Conservation (phyloP, 2,113 vertebrate genomes). For the Tor tambroides region DNA sequence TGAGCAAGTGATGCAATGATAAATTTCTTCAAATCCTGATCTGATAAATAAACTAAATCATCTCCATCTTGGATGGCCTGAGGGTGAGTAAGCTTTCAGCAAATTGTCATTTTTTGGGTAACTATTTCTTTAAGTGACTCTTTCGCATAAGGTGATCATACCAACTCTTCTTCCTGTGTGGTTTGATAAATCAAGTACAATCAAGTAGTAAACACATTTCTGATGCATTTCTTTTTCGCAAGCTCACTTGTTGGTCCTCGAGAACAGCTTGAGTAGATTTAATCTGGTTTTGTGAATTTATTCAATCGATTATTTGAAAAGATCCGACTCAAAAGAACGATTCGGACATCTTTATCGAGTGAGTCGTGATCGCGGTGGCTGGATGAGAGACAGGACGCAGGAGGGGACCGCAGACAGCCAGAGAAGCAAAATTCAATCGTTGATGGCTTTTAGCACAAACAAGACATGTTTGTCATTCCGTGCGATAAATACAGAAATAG, state of each 20-base stretch:
- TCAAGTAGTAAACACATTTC: not conserved
- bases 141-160: not conserved
- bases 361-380: constrained; percentile 29
- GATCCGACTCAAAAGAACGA: not conserved
- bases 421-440: not conserved
- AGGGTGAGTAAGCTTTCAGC: not conserved
- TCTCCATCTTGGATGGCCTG: no score
- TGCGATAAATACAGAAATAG: not conserved
- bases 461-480: not conserved
- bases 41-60: no score
- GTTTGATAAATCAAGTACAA: not conserved
- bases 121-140: not conserved
- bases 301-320: not conserved
- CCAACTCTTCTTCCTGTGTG: not conserved
- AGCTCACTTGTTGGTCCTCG: not conserved
- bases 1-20: no score
- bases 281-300: not conserved
- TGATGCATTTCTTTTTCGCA: not conserved
- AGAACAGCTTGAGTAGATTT: not conserved
- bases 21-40: no score
- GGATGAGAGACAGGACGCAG: not conserved
- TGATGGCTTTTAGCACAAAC: not conserved
- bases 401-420: not conserved
- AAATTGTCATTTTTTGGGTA: no score
- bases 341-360: not conserved